These are phyloP conservation scores for Cyaniris semiargus DNA, from an alignment of 2,888 invertebrate species.

Conservation along the genomic window DNA sequence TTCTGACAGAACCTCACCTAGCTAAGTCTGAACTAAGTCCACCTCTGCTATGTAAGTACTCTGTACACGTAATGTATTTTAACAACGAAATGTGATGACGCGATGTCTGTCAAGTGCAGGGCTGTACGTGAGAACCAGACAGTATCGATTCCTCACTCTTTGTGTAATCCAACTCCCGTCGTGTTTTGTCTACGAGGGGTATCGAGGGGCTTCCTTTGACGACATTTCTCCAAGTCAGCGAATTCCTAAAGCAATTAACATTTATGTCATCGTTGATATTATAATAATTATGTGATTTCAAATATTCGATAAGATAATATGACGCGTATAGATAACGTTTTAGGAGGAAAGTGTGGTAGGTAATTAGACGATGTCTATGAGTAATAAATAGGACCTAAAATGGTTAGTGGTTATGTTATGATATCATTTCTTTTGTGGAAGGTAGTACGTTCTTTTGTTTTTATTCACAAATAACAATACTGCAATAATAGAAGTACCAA, in stretches of 20 bases:
- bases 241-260: not conserved
- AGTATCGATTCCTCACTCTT: constrained; percentile 33
- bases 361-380: not conserved
- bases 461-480: too few relatives aligned
- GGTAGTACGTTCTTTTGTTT: too few relatives aligned
- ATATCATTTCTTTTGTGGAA: too few relatives aligned
- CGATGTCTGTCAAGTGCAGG: constrained; percentile 12
- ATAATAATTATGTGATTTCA: constrained; percentile 6
- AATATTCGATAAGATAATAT: constrained; percentile 22
- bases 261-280: constrained; percentile 20
- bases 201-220: constrained; percentile 23
- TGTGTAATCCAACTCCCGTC: constrained; percentile 34
- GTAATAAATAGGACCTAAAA: not conserved
- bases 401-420: not conserved
- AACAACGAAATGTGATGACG: constrained; percentile 12
- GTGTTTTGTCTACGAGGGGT: constrained; percentile 35
- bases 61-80: not conserved
- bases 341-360: not conserved
- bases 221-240: not conserved
- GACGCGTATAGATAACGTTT: not conserved
- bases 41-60: too few relatives aligned
- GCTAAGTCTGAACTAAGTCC: too few relatives aligned
- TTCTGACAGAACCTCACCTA: too few relatives aligned
- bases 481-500: too few relatives aligned
- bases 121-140: constrained; percentile 28